phyloP scores from a whole-genome alignment of 1,140 invertebrate genomes.

The Pantala flavescens region DNA sequence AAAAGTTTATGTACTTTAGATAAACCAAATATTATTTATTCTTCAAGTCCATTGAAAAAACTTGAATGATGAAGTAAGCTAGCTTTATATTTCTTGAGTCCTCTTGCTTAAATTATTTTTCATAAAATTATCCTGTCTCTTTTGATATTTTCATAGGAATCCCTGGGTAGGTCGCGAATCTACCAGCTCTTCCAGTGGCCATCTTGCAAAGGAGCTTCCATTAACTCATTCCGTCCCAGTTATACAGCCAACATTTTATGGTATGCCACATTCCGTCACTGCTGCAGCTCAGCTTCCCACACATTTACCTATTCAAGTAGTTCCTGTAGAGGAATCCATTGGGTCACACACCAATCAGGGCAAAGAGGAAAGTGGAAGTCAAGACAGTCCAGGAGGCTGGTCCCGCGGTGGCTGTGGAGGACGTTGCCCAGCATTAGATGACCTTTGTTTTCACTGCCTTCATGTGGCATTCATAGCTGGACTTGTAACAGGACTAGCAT shows the following conservation, averaged over 20 bases:
- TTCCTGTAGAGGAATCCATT: too few species aligned
- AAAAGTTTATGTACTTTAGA: too few species aligned
- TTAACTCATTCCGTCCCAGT: background rate
- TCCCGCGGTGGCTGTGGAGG: background rate
- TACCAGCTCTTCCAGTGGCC: background rate
- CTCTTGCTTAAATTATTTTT: too few species aligned
- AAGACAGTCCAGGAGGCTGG: background rate
- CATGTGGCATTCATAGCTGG: background rate
- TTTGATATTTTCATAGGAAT: background rate
- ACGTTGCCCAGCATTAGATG: background rate
- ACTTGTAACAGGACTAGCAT: background rate
- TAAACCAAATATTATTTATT: too few species aligned
- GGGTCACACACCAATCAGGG: too few species aligned
- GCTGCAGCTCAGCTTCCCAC: background rate
- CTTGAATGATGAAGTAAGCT: too few species aligned
- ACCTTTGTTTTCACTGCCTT: background rate
- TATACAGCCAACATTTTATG: background rate
- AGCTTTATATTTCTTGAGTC: too few species aligned
- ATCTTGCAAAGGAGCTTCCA: background rate
- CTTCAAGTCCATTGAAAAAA: too few species aligned
- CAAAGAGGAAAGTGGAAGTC: too few species aligned
- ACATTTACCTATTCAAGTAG: background rate
- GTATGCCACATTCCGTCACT: background rate
- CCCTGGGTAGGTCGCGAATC: background rate
- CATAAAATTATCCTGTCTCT: too few species aligned